A percentile compares a stretch with the other conserved stretches of the same genome.
Conservation (phyloP, 2,113 vertebrate species). For the Cololabis saira region DNA sequence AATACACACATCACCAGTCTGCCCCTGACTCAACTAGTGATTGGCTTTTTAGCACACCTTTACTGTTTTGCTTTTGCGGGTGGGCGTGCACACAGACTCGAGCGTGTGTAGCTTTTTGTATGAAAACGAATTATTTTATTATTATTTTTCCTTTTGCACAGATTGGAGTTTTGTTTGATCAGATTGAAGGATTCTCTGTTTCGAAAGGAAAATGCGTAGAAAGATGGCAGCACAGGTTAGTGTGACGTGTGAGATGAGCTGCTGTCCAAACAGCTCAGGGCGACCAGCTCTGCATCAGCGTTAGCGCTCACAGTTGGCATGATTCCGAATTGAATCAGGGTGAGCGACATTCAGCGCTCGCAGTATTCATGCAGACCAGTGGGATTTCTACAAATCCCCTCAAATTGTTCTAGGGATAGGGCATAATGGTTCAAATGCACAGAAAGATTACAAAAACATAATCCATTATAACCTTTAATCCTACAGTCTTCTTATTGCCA, state of each 20-base stretch:
- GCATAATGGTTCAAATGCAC: slow-evolving; percentile 26
- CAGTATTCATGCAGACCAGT: slow-evolving; percentile 21
- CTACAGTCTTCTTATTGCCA: slow-evolving; percentile 40
- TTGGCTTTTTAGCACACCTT: too few species aligned
- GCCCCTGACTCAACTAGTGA: too few species aligned
- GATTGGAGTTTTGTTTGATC: too few species aligned
- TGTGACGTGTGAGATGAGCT: background rate
- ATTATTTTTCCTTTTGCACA: too few species aligned
- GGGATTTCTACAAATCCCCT: slow-evolving; percentile 41
- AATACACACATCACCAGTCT: too few species aligned
- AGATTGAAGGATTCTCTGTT: too few species aligned
- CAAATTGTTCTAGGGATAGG: slow-evolving; percentile 19
- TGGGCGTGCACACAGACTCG: too few species aligned
- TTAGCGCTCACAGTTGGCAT: slow-evolving; percentile 30
- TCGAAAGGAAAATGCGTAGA: too few species aligned
- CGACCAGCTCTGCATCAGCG: slow-evolving; percentile 19
- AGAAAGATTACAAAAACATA: slow-evolving; percentile 45
- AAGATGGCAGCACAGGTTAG: too few species aligned
- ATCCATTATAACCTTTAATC: slow-evolving; percentile 55
- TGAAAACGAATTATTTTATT: too few species aligned
- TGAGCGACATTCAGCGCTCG: slow-evolving; percentile 27
- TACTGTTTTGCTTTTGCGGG: too few species aligned
- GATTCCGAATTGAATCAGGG: slow-evolving; percentile 30
- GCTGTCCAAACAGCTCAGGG: background rate
- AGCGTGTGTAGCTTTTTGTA: too few species aligned